Conservation (phyloP, 2,888 invertebrate genomes). For the Myopa tessellatipennis region DNA sequence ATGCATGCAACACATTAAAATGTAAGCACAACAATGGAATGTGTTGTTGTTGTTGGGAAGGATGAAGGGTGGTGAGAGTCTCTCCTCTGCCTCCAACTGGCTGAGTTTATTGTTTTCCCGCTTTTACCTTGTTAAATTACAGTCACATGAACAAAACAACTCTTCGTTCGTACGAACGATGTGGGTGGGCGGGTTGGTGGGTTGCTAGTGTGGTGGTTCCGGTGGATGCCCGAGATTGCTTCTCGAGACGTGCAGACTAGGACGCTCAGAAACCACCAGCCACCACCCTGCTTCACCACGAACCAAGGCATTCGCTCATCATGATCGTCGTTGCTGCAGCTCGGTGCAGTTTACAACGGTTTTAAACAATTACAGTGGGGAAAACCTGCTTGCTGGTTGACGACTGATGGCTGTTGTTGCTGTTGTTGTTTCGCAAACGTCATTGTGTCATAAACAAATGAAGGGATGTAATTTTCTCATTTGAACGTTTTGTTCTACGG, state of each 20-base stretch:
- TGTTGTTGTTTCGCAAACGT: constrained; percentile 42
- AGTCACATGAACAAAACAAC: constrained; percentile 60
- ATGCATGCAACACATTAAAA: constrained; percentile 22
- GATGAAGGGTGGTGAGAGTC: background rate
- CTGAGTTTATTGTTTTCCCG: constrained; percentile 59
- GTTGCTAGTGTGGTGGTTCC: constrained; percentile 7
- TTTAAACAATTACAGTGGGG: constrained; percentile 49
- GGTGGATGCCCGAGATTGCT: background rate
- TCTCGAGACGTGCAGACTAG: constrained; percentile 1
- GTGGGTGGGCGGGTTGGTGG: constrained; percentile 21
- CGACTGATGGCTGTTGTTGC: constrained; percentile 28
- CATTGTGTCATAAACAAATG: constrained; percentile 59
- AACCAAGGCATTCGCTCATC: constrained; percentile 2
- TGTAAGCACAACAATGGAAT: background rate
- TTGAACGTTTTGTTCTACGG: constrained; percentile 46
- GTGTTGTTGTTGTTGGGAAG: background rate
- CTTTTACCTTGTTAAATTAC: constrained; percentile 66
- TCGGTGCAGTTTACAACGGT: constrained; percentile 45
- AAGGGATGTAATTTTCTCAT: constrained; percentile 66
- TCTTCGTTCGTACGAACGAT: constrained; percentile 14
- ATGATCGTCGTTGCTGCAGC: constrained; percentile 18
- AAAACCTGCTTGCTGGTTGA: constrained; percentile 47
- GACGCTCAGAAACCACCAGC: constrained; percentile 10
- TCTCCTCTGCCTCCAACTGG: constrained; percentile 18
- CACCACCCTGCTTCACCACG: background rate